Base-by-base conservation (phyloP, 2,888 invertebrate species). In the Mesoligia furuncula region DNA sequence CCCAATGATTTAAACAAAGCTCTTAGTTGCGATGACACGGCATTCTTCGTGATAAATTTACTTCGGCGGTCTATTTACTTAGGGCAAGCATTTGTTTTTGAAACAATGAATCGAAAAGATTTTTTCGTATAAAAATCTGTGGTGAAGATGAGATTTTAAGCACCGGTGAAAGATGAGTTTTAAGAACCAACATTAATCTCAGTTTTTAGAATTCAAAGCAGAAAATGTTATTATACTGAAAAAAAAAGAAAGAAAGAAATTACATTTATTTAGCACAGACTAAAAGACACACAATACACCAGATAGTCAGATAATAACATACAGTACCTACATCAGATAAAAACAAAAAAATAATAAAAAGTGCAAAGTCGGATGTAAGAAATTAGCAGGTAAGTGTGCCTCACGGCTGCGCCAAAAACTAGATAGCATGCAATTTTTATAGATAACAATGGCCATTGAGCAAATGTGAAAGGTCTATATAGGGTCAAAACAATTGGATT, bases 1-100 rank as follows among this genome's bases (percentile, higher is more conserved):
- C 85, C 88, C 91, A 91, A 92, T 93, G 93, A 93, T 93, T 94
- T 93, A 94, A 95, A 95, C 95, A 95, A 95, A 93, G 94, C 95
- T 95, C 93, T 95, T 95, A 95, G 93, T 89, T 92, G 83, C 90
- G 91, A 95, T 95, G 96, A 95, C 92, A 90, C 76, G 86, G 95
- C 95, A 81, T 90, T 90, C 84, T 88, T 86, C 65, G 76, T 88
- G 85, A 88, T 89, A 89, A 88, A 88, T 88, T 88, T 82, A 85
- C 87, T 84, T 80, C 70, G 82, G 80, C 65, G 77, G 78, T 77
- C 39, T 88, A 81, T 90, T 88, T 88, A 87, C 83, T 88, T 80
- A 89, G 70, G 78, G 67, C 79, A 73, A 85, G 77, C 81, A 81
- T 88, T 88, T 75, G 76, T 83, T 86, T 77, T 75, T 70, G 72